phyloP scores from a whole-genome alignment of 2,888 invertebrate species.

The Mystacides longicornis region DNA sequence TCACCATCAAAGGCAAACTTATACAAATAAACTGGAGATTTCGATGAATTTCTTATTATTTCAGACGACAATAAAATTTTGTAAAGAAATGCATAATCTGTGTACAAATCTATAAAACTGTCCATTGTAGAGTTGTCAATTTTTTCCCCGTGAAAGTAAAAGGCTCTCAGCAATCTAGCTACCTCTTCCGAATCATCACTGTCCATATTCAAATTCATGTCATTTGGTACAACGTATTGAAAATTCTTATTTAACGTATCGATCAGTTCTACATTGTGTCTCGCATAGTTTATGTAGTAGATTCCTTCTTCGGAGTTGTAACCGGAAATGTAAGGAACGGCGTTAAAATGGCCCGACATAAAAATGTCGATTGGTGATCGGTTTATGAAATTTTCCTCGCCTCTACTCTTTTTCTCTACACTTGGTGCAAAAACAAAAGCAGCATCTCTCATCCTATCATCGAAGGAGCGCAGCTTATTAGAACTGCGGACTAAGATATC shows the following conservation, averaged over 20 bases:
- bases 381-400: slow-evolving; percentile 42
- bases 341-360: slow-evolving; percentile 38
- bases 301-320: slow-evolving; percentile 45
- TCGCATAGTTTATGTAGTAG: slow-evolving; percentile 31
- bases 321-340: slow-evolving; percentile 46
- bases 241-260: slow-evolving; percentile 32
- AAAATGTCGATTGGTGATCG: slow-evolving; percentile 38
- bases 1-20: slow-evolving; percentile 51
- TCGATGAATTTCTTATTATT: slow-evolving; percentile 34
- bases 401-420: slow-evolving; percentile 35
- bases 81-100: slow-evolving; percentile 43
- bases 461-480: slow-evolving; percentile 31
- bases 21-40: slow-evolving; percentile 48
- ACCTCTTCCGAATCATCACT: slow-evolving; percentile 30
- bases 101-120: slow-evolving; percentile 41
- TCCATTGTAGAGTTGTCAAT: slow-evolving; percentile 36
- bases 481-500: slow-evolving; percentile 36
- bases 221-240: slow-evolving; percentile 35
- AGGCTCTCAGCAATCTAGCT: slow-evolving; percentile 34
- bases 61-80: slow-evolving; percentile 36
- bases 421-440: slow-evolving; percentile 47
- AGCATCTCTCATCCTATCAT: slow-evolving; percentile 35
- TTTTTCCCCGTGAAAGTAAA: slow-evolving; percentile 41
- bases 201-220: slow-evolving; percentile 29
- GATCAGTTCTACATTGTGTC: slow-evolving; percentile 21